Base-by-base conservation (phyloP, 2,113 vertebrate species). In the Anarrhichthys ocellatus region DNA sequence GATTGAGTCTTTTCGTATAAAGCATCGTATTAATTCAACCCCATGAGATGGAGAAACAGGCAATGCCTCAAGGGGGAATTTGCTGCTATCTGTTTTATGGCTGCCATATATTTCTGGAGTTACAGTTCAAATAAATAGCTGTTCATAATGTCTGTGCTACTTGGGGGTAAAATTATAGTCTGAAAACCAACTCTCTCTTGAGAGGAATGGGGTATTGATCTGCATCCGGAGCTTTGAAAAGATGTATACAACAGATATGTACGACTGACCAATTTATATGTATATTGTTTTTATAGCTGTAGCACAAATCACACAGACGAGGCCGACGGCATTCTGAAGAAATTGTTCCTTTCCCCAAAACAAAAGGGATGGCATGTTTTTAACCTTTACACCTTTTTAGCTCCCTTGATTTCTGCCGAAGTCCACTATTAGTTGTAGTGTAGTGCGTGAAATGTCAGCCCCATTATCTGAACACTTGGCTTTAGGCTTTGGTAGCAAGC, bases 191-290 rank as follows among this genome's bases (percentile, higher is more conserved):
- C 56, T 80, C 32, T 62, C 52, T 86, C 65, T 73, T 24, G 22
- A 86, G 68, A 82, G 73, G 70, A 76, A 85, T 85, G 48, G 62
- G 59, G 70, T 90, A 91, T 91, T 85, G 91, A 92, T 92, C 91
- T 75, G 79, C 81, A 85, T 89, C 66, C 70, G 75, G 68, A 76
- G 68, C 77, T 85, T 85, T 68, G 40, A 44, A 85, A 56, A 29
- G 38, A 76, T 70, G 44, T 73, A 42, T 46, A 75, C 74, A 73
- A 73, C 32, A 63, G 40, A 76, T 59, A 54, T 72, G 52, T 82
- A 52, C 3, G 14, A 34, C 22, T 29, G 13, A 61, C 18, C 27
- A 52, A 32, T 62, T 24, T 44, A 10, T 29, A 24, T 48, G 48
- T 42, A 20, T 36, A 1, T 44, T 9, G 48, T 58, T 8, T 50